Evolutionary conservation across 2,888 invertebrate species (phyloP).

Genomic region (Dolichomitus sp.): DNA sequence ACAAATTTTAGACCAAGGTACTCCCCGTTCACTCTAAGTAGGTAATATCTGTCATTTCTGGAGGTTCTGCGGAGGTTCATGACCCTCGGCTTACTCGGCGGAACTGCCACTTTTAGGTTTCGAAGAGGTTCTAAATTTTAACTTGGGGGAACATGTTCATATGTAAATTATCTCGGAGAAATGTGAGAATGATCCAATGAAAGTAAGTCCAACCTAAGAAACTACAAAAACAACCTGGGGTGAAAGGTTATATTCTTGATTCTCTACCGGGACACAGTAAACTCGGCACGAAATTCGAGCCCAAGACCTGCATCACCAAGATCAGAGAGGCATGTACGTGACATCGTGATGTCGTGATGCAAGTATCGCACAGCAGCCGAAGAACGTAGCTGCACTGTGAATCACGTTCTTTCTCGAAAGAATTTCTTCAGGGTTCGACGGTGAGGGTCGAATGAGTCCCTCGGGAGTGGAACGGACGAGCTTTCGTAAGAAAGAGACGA

Average conservation of each 20-base stretch:
- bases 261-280: slow-evolving; percentile 26
- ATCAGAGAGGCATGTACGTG: slow-evolving; percentile 54
- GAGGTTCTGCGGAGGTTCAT: too few species aligned
- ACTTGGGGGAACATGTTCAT: too few species aligned
- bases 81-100: too few species aligned
- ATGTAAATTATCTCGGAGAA: background rate
- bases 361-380: slow-evolving; percentile 44
- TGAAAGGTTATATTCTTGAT: slow-evolving; percentile 49
- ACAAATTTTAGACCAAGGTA: too few species aligned
- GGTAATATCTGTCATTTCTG: too few species aligned
- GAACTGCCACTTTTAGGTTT: too few species aligned
- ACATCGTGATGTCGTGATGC: slow-evolving; percentile 52
- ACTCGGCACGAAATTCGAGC: slow-evolving; percentile 45
- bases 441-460: slow-evolving; percentile 41
- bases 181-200: background rate
- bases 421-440: slow-evolving; percentile 48
- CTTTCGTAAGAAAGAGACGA: slow-evolving; percentile 34
- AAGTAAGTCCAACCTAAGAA: background rate
- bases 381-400: slow-evolving; percentile 10
- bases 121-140: too few species aligned
- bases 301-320: slow-evolving; percentile 36
- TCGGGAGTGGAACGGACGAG: slow-evolving; percentile 57
- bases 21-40: too few species aligned
- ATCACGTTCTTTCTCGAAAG: slow-evolving; percentile 20
- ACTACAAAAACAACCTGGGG: background rate